Conservation (phyloP, 2,113 vertebrate genomes). For the Heloderma charlesbogerti region DNA sequence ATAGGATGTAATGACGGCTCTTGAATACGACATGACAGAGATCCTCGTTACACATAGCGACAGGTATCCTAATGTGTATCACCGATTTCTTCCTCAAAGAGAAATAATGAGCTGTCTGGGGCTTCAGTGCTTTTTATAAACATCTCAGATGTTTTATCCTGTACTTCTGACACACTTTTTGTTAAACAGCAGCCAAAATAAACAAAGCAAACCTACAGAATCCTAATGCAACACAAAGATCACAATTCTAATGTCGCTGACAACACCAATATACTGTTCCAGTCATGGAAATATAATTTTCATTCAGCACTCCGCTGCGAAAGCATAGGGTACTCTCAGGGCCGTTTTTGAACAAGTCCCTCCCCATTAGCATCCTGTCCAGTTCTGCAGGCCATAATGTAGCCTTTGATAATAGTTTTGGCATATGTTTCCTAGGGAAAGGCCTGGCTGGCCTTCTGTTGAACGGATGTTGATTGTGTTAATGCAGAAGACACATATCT, state of each 20-base stretch:
- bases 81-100: conserved; percentile 57
- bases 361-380: conserved; percentile 60
- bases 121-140: conserved; percentile 36
- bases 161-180: conserved; percentile 41
- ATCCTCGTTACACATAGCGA: conserved; percentile 63
- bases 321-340: background rate
- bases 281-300: conserved; percentile 54
- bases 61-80: conserved; percentile 59
- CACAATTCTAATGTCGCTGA: conserved; percentile 56
- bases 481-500: conserved; percentile 58
- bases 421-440: conserved; percentile 70
- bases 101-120: conserved; percentile 70
- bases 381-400: conserved; percentile 61
- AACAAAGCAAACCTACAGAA: conserved; percentile 60
- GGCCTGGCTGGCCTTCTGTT: conserved; percentile 55
- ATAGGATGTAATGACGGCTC: conserved; percentile 53
- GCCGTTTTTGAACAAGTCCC: conserved; percentile 45
- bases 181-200: conserved; percentile 52
- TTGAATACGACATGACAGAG: conserved; percentile 53
- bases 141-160: conserved; percentile 44
- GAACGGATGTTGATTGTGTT: conserved; percentile 57
- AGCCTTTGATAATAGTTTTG: conserved; percentile 65
- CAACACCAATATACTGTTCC: background rate
- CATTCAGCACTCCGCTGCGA: conserved; percentile 51
- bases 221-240: conserved; percentile 59